phyloP scores from a whole-genome alignment of 2,113 vertebrate species.

The Apistogramma diplotaenia region DNA sequence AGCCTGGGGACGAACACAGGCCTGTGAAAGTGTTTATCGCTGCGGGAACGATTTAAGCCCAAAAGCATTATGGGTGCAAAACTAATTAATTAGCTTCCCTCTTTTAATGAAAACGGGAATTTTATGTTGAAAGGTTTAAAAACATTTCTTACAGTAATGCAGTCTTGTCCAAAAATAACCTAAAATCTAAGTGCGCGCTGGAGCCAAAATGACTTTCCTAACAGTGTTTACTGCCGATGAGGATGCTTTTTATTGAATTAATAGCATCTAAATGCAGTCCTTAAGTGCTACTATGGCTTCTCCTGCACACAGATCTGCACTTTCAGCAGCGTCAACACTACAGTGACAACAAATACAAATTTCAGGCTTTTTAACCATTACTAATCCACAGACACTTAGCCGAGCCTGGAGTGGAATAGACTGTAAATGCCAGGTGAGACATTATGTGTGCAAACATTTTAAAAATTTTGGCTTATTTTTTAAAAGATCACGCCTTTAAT shows the following conservation, averaged over 20 bases:
- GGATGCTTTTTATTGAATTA: background rate
- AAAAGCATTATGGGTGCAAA: background rate
- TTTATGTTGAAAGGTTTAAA: background rate
- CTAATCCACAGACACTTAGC: background rate
- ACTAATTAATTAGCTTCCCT: background rate
- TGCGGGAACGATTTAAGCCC: background rate
- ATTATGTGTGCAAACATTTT: background rate
- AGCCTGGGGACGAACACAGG: slow-evolving; percentile 62
- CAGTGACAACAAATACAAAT: background rate
- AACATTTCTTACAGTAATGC: background rate
- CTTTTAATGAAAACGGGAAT: background rate
- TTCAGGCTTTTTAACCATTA: background rate
- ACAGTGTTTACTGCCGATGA: background rate
- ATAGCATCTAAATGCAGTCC: background rate
- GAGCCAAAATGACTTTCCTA: background rate
- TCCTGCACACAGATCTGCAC: background rate
- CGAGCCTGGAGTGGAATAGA: background rate
- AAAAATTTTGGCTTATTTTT: background rate
- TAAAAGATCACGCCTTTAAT: background rate
- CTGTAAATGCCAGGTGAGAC: background rate
- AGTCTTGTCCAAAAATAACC: too few relatives aligned
- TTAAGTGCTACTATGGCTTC: background rate
- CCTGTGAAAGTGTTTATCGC: background rate
- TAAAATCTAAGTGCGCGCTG: too few relatives aligned
- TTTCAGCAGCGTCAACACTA: background rate